phyloP scores from a whole-genome alignment of 2,888 invertebrate species.

The Drosophila ezoana region DNA sequence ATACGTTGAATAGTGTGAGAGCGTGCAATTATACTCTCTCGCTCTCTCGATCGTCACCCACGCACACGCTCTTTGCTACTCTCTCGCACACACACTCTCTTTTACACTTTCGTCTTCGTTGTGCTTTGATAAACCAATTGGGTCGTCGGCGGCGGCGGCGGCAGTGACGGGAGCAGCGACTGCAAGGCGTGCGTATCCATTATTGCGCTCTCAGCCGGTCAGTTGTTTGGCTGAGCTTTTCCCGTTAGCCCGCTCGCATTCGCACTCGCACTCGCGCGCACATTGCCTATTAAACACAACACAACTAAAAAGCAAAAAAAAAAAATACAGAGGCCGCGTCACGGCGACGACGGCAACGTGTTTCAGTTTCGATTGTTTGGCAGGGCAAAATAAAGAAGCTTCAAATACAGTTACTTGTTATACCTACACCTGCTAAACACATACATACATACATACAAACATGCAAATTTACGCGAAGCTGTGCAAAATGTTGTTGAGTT shows the following conservation, averaged over 20 bases:
- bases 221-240: slow-evolving; percentile 65
- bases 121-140: slow-evolving; percentile 42
- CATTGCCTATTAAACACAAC: slow-evolving; percentile 47
- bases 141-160: neutral
- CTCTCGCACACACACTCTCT: slow-evolving; percentile 12
- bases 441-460: slow-evolving; percentile 8
- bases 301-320: slow-evolving; percentile 34
- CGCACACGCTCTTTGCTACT: slow-evolving; percentile 25
- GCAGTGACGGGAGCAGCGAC: slow-evolving; percentile 3
- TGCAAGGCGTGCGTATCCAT: slow-evolving; percentile 50
- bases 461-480: slow-evolving; percentile 5
- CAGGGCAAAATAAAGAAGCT: slow-evolving; percentile 33
- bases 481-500: slow-evolving; percentile 9
- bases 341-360: slow-evolving; percentile 58
- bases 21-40: slow-evolving; percentile 50
- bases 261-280: slow-evolving; percentile 35
- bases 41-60: slow-evolving; percentile 47
- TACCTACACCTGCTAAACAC: slow-evolving; percentile 2
- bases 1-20: slow-evolving; percentile 12
- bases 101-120: slow-evolving; percentile 9
- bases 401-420: slow-evolving; percentile 37
- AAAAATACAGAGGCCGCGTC: slow-evolving; percentile 27
- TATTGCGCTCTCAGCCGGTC: slow-evolving; percentile 48
- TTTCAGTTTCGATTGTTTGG: slow-evolving; percentile 59
- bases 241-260: slow-evolving; percentile 64